These are phyloP conservation scores for Phalacrocorax aristotelis DNA, from an alignment of 2,113 vertebrate species.

Conservation along the genomic window DNA sequence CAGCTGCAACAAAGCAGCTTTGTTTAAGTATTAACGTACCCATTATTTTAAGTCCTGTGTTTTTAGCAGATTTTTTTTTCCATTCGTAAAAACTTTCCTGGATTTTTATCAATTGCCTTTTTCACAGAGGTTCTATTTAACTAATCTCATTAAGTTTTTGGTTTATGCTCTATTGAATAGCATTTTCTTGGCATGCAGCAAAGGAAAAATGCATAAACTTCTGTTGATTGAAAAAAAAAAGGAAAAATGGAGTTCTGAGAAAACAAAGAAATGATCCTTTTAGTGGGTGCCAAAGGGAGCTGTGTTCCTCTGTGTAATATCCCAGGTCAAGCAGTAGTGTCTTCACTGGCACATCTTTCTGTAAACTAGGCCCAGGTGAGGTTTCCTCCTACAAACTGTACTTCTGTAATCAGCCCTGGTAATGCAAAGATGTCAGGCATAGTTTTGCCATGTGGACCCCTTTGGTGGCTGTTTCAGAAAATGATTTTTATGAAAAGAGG, in stretches of 20 bases:
- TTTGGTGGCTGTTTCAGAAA: neutral
- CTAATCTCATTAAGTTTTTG: neutral
- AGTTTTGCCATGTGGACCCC: neutral
- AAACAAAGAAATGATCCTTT: neutral
- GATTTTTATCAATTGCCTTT: slow-evolving; percentile 3
- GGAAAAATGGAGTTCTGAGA: neutral
- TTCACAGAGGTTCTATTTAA: neutral
- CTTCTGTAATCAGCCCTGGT: neutral
- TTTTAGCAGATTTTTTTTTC: neutral
- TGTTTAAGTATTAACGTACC: neutral
- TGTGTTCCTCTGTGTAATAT: neutral
- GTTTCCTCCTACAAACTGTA: neutral
- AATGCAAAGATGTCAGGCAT: neutral
- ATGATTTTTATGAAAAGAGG: neutral
- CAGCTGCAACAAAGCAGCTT: neutral
- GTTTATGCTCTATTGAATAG: neutral
- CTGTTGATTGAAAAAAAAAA: neutral
- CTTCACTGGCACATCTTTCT: neutral
- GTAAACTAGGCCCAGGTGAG: neutral
- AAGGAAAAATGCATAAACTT: neutral
- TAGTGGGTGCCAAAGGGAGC: neutral
- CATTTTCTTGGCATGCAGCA: neutral
- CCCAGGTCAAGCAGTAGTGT: neutral
- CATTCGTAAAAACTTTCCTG: neutral
- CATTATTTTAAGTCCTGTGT: neutral